Evolutionary conservation across 2,797 vertebrate species (phyloP).

Genomic region (Coregonus suidteri): DNA sequence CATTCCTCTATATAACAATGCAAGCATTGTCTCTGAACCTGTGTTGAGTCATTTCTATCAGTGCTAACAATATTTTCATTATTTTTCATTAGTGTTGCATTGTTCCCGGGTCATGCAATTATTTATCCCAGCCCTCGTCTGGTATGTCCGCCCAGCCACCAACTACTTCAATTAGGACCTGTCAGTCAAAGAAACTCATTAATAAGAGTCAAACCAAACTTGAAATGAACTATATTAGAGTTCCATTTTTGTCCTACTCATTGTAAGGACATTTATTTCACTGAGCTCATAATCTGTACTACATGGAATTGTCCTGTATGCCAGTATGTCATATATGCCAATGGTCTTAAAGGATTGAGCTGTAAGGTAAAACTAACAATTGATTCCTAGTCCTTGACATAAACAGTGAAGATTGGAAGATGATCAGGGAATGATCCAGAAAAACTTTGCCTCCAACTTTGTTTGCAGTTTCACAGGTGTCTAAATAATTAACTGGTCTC

Average conservation of each 20-base stretch:
- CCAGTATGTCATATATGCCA: constrained; percentile 1
- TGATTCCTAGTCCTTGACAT: neutral
- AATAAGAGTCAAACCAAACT: constrained; percentile 63
- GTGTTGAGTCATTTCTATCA: constrained; percentile 27
- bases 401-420: constrained; percentile 22
- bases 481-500: constrained; percentile 73
- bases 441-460: constrained; percentile 55
- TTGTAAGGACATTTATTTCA: constrained; percentile 64
- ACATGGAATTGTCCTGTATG: constrained; percentile 48
- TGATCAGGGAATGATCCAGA: constrained; percentile 40
- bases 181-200: constrained; percentile 64
- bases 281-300: constrained; percentile 40
- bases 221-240: constrained; percentile 65
- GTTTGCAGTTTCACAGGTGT: constrained; percentile 60
- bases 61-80: constrained; percentile 44
- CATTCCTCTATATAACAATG: constrained; percentile 17
- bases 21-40: constrained; percentile 31
- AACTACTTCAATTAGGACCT: constrained; percentile 69
- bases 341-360: constrained; percentile 7
- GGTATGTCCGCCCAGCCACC: constrained; percentile 40
- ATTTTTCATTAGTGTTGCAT: constrained; percentile 51
- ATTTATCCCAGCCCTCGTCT: constrained; percentile 65
- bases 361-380: neutral
- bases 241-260: constrained; percentile 65
- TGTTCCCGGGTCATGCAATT: constrained; percentile 61